Percentiles rank a stretch among this genome's conserved stretches.
Evolutionary conservation across 2,797 vertebrate species (phyloP).

Genomic region (Tokudaia muenninki): DNA sequence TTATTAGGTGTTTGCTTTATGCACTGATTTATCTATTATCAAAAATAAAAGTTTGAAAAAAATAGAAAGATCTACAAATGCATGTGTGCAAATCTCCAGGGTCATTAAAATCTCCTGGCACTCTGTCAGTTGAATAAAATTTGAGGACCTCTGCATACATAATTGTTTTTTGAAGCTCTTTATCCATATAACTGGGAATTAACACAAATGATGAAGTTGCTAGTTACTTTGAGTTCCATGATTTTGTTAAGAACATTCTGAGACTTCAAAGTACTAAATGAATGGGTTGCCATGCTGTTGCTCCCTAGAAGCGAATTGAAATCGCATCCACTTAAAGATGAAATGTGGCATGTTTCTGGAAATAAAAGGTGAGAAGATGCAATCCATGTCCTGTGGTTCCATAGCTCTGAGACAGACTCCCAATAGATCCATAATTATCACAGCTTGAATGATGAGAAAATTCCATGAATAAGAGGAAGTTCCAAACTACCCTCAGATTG

Average conservation of each 20-base stretch:
- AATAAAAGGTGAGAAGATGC: not conserved
- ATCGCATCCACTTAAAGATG: slow-evolving; percentile 37
- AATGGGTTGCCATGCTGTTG: slow-evolving; percentile 28
- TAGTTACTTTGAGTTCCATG: not conserved
- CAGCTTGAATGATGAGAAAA: not conserved
- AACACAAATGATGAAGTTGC: not conserved
- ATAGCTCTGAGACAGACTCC: not conserved
- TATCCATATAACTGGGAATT: not conserved
- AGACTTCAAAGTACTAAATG: slow-evolving; percentile 41
- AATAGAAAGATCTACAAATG: not conserved
- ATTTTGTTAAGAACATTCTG: slow-evolving; percentile 20
- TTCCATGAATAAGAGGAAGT: slow-evolving; percentile 46
- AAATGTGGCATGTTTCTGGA: slow-evolving; percentile 39
- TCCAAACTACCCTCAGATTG: slow-evolving; percentile 41
- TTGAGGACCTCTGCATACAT: not conserved
- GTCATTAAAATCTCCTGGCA: not conserved
- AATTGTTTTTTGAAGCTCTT: not conserved
- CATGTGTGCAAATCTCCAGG: not conserved
- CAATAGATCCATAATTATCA: not conserved
- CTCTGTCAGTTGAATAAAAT: not conserved
- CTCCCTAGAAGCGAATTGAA: slow-evolving; percentile 68
- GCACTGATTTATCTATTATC: not conserved
- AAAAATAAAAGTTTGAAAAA: not conserved
- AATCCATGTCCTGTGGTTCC: not conserved
- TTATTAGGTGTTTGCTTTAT: not conserved